phyloP scores from a whole-genome alignment of 2,113 vertebrate species.

The Prietella phreatophila region DNA sequence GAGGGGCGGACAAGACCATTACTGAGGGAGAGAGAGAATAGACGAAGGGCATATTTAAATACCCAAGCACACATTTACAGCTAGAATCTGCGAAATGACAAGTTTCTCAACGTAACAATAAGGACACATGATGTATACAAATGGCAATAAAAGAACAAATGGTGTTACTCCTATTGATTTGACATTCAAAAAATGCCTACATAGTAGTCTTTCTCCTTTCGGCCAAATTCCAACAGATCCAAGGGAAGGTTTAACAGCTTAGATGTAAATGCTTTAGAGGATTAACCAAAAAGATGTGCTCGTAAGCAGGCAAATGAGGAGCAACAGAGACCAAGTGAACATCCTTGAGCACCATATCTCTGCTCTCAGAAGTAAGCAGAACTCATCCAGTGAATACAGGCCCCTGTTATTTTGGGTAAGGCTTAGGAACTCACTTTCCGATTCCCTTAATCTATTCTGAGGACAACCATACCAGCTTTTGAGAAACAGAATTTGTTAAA shows the following conservation, averaged over 20 bases:
- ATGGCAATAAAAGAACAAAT: conserved; percentile 18
- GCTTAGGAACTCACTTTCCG: conserved; percentile 25
- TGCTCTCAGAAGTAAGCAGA: conserved; percentile 14
- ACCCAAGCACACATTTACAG: conserved; percentile 37
- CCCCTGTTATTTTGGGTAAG: not conserved
- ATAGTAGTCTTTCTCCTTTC: not conserved
- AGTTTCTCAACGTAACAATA: not conserved
- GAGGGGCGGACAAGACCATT: conserved; percentile 36
- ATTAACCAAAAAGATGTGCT: conserved; percentile 27
- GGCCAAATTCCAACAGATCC: conserved; percentile 16
- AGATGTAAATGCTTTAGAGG: conserved; percentile 28
- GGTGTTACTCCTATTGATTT: conserved; percentile 12
- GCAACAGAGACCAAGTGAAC: conserved; percentile 26
- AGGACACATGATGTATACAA: not conserved
- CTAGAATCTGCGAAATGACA: conserved; percentile 7
- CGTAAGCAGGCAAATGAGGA: conserved; percentile 15
- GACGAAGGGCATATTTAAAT: conserved; percentile 42
- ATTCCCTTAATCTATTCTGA: conserved; percentile 17
- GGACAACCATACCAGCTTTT: conserved; percentile 3
- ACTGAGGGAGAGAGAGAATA: conserved; percentile 20
- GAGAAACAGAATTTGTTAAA: conserved; percentile 1
- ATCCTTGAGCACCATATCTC: conserved; percentile 43
- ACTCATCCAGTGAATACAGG: not conserved
- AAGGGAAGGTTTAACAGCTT: conserved; percentile 37
- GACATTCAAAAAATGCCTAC: conserved; percentile 34